phyloP scores from a whole-genome alignment of 2,888 invertebrate species.

The Pollenia amentaria region DNA sequence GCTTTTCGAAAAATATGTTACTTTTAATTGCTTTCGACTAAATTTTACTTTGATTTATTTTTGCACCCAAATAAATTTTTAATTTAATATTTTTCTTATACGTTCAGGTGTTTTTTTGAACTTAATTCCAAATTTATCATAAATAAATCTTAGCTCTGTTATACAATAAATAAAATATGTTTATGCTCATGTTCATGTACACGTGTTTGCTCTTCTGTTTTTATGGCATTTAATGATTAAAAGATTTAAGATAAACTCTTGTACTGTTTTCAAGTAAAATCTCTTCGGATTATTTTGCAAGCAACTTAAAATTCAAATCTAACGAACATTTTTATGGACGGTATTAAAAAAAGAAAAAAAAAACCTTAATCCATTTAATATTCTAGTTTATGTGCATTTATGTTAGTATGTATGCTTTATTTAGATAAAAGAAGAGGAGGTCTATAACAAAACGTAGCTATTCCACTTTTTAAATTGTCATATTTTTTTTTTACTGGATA shows the following conservation, averaged over 20 bases:
- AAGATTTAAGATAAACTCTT: constrained; percentile 16
- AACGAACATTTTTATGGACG: constrained; percentile 22
- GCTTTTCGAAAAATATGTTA: too few species aligned
- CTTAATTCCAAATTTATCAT: neutral
- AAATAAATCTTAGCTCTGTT: neutral
- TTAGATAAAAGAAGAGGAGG: too few species aligned
- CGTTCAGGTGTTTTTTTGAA: neutral
- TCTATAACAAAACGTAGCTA: too few species aligned
- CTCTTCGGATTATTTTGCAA: neutral
- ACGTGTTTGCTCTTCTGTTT: neutral
- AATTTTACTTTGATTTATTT: too few species aligned
- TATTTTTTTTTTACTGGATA: too few species aligned
- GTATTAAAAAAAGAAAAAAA: constrained; percentile 10
- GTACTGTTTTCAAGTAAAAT: neutral
- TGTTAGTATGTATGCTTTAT: neutral
- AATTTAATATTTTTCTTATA: neutral
- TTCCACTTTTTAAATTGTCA: too few species aligned
- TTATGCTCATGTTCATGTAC: neutral
- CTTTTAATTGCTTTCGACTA: too few species aligned
- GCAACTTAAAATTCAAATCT: neutral
- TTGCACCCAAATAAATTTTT: too few species aligned
- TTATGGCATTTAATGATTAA: constrained; percentile 34
- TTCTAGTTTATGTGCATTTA: constrained; percentile 20
- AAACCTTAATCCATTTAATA: constrained; percentile 30
- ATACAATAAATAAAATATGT: neutral